Evolutionary conservation across 2,888 invertebrate species (phyloP).

Genomic region (Drosophila algonquin): DNA sequence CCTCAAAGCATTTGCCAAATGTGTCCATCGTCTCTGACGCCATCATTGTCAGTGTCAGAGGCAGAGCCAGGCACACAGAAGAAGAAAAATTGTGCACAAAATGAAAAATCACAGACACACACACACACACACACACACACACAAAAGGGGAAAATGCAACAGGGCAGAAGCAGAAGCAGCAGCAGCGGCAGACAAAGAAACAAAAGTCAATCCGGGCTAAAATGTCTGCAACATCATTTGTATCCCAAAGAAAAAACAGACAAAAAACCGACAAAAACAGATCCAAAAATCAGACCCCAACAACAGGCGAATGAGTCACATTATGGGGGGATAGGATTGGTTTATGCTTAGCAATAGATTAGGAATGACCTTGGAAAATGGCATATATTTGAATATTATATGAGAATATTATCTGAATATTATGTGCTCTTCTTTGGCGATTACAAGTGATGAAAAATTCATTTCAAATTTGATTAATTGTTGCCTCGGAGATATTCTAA

Average conservation of each 20-base stretch:
- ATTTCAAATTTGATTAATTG: not conserved
- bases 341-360: not conserved
- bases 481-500: not conserved
- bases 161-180: not conserved
- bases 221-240: slow-evolving; percentile 28
- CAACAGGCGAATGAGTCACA: slow-evolving; percentile 15
- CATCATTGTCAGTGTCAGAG: slow-evolving; percentile 23
- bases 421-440: too few relatives aligned
- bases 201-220: slow-evolving; percentile 10
- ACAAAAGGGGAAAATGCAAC: slow-evolving; percentile 16
- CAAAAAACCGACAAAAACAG: not conserved
- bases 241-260: not conserved
- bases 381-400: not conserved
- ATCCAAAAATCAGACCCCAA: not conserved
- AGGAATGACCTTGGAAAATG: not conserved
- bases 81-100: slow-evolving; percentile 7
- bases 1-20: slow-evolving; percentile 28
- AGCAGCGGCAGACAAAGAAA: slow-evolving; percentile 1
- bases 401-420: too few relatives aligned
- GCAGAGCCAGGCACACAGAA: not conserved
- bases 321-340: not conserved
- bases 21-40: slow-evolving; percentile 24
- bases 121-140: too few relatives aligned
- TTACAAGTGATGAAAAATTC: too few relatives aligned
- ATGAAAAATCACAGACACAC: slow-evolving; percentile 25